Base-by-base conservation (phyloP, 1,140 invertebrate genomes). In the Bombus confusus region DNA sequence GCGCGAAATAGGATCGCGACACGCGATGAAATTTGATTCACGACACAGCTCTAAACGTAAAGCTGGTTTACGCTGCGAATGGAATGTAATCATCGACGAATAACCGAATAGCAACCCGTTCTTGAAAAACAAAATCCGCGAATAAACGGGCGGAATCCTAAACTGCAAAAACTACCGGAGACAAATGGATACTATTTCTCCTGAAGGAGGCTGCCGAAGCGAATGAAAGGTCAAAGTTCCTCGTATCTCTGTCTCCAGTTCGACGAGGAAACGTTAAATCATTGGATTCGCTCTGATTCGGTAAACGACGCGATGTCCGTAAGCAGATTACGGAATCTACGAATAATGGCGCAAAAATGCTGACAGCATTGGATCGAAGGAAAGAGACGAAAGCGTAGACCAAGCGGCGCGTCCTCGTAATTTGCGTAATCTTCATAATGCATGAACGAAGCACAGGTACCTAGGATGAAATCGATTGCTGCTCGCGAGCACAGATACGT, bases 371-470 rank as follows among this genome's bases (percentile, higher is more conserved):
- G 69, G 15, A 73, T 43, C 22, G 13, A 22, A 12, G 13, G 43
- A 75, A 39, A 31, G 71, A 73, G 52, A 39, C 12, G 13, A 13
- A 34, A 34, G 47, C 31, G 12, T 15, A 22, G 34, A 52, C 28
- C 12, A 57, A n/a, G 15, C 43, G 18, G 28, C 47, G 59, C 59
- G n/a, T 82, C 62, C 80, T 64, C 74, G 83, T 85, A 79, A 91
- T 92, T 92, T 92, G 87, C 91, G 92, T 93, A 92, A 93, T 92
- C 91, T 92, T 93, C 92, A 91, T 92, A 92, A 92, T 91, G 90
- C 87, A 91, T 92, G 87, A 91, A 86, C 59, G 82, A 71, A 82
- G 72, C 37, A 72, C n/a, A 25, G 25, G 1, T 37, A 57, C 12
- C 3, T 31, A 25, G 34, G 47, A 37, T 25, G 72, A 62, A 73